Evolutionary conservation across 2,113 vertebrate species (phyloP), one percentile per base, ranked within the genome.

Genomic region (Oxygymnocypris stewartii): DNA sequence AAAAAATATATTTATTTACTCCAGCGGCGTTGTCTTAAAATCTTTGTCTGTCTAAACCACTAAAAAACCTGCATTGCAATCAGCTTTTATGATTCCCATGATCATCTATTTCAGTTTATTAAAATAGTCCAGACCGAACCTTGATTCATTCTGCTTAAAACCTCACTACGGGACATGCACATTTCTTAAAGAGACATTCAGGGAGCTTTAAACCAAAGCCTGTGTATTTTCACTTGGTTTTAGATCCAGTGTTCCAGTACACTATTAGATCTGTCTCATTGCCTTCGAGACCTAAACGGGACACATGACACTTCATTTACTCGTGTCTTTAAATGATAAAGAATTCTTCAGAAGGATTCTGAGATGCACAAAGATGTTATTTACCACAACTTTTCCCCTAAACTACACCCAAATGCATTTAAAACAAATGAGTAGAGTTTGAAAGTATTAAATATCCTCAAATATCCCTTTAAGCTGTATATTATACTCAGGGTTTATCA

Each of bases 231-330:
- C 73, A 44, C 73, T n/a, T 44, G 40, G 23, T 42, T 44, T 75
- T 25, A 25, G 20, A 44, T 75, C 23, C 13, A 28, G 23, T 59
- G 20, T 51, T 3, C 78, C 78, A 13, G 49, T 16, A 81, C 79
- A 65, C 59, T 47, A 81, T 81, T 67, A 81, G 59, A 81, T 81
- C 40, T 28, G n/a, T 81, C 59, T 65, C 79, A 31, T 4, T 65
- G 59, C 59, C 59, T 65, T 65, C 14, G 11, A 42, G 13, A 28
- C 25, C 35, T 80, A 18, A 25, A 65, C 13, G 20, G 23, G 59
- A 28, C 37, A 31, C 59, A 28, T 9, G 7, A 81, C 40, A 18
- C 59, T 65, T 65, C n/a, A 47, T 81, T 47, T 47, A 8, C 59
- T 44, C n/a, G 16, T 20, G 8, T 47, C 79, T 44, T 47, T 31